phyloP scores from a whole-genome alignment of 2,113 vertebrate genomes.

The Nyctibius bracteatus region DNA sequence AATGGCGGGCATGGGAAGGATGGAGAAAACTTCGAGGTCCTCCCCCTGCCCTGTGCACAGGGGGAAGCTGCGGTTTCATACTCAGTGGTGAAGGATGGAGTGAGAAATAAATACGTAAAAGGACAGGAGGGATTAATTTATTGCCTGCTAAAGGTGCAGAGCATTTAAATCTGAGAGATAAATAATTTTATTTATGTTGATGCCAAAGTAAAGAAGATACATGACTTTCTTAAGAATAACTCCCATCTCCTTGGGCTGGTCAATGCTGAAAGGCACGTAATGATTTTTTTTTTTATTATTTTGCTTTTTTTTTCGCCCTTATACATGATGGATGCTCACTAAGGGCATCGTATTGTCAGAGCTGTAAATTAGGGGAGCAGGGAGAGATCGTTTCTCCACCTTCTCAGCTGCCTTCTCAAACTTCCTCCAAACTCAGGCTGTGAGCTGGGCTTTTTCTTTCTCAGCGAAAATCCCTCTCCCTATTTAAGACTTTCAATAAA shows the following conservation, averaged over 20 bases:
- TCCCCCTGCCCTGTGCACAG: background rate
- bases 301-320: background rate
- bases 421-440: background rate
- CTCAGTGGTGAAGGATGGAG: background rate
- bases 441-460: background rate
- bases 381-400: background rate
- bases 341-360: background rate
- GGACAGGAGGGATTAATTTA: conserved; percentile 25
- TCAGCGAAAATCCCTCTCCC: background rate
- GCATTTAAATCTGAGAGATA: conserved; percentile 61
- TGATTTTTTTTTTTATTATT: conserved; percentile 39
- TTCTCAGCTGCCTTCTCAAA: background rate
- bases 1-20: rapidly evolving
- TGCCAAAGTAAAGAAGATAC: conserved; percentile 59
- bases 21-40: background rate
- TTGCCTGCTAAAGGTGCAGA: conserved; percentile 37
- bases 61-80: background rate
- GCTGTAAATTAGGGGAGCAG: conserved; percentile 1
- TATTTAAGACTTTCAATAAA: background rate
- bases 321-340: background rate
- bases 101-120: background rate
- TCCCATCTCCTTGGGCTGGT: background rate
- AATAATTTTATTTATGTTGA: conserved; percentile 71
- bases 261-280: conserved; percentile 45
- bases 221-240: conserved; percentile 49